Percentiles rank a stretch among this genome's conserved stretches.
These are phyloP conservation scores for Saxicola maurus DNA, from an alignment of 2,797 vertebrate species.

Conservation along the genomic window DNA sequence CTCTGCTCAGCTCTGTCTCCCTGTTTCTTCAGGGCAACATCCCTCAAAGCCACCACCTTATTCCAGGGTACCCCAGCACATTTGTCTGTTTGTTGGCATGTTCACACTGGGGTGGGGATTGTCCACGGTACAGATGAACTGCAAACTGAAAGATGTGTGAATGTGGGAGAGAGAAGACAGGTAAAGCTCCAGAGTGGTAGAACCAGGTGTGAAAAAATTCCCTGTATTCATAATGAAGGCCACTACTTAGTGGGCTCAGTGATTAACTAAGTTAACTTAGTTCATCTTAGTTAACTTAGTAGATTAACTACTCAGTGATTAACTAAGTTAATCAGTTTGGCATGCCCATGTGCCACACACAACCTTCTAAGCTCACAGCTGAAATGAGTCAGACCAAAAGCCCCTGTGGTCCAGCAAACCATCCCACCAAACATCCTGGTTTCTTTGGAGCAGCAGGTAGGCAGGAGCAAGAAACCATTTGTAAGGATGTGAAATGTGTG, in stretches of 20 bases:
- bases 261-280: too few species aligned
- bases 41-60: background rate
- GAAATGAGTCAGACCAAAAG: background rate
- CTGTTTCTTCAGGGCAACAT: background rate
- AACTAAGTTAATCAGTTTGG: background rate
- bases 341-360: background rate
- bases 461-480: background rate
- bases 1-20: background rate
- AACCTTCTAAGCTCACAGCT: background rate
- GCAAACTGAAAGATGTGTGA: background rate
- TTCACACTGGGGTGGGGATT: background rate
- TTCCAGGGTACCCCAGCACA: background rate
- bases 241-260: background rate
- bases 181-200: background rate
- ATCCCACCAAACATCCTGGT: background rate
- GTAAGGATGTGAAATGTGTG: background rate
- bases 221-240: background rate
- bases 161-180: background rate
- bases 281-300: too few species aligned
- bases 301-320: too few species aligned
- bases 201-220: background rate
- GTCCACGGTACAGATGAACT: background rate
- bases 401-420: background rate
- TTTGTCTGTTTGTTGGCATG: rapidly evolving
- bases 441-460: background rate